phyloP scores from a whole-genome alignment of 2,113 vertebrate species.

The Poeciliopsis retropinna region DNA sequence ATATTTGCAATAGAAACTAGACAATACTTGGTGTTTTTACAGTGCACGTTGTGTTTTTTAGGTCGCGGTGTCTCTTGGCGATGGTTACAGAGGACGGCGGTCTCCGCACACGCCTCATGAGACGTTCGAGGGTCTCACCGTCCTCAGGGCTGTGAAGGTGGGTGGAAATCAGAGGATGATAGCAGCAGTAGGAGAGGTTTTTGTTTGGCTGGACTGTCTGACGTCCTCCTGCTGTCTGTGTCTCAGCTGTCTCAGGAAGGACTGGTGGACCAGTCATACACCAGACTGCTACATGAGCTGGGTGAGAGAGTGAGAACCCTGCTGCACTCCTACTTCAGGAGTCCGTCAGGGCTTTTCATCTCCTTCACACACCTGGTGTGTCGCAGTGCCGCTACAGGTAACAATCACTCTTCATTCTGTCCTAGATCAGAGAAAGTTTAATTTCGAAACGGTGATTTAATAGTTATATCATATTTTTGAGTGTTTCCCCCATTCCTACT shows the following conservation, averaged over 20 bases:
- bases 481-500: neutral
- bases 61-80: slow-evolving; percentile 85
- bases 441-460: neutral
- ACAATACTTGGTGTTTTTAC: no score
- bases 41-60: slow-evolving; percentile 47
- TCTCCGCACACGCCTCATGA: slow-evolving; percentile 96
- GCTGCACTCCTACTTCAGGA: slow-evolving; percentile 91
- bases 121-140: slow-evolving; percentile 90
- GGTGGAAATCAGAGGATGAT: neutral
- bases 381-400: slow-evolving; percentile 89
- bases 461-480: no score
- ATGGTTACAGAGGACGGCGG: slow-evolving; percentile 85
- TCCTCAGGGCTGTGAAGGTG: slow-evolving; percentile 89
- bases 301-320: slow-evolving; percentile 86
- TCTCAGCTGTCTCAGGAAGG: slow-evolving; percentile 86
- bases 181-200: neutral
- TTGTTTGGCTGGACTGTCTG: neutral
- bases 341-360: slow-evolving; percentile 85
- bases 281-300: slow-evolving; percentile 86
- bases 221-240: neutral
- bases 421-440: neutral
- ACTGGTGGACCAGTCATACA: slow-evolving; percentile 83
- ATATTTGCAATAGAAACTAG: no score
- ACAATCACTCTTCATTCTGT: neutral
- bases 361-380: slow-evolving; percentile 96